These are phyloP conservation scores for Helicoverpa assulta DNA, from an alignment of 2,888 invertebrate species.

Conservation along the genomic window DNA sequence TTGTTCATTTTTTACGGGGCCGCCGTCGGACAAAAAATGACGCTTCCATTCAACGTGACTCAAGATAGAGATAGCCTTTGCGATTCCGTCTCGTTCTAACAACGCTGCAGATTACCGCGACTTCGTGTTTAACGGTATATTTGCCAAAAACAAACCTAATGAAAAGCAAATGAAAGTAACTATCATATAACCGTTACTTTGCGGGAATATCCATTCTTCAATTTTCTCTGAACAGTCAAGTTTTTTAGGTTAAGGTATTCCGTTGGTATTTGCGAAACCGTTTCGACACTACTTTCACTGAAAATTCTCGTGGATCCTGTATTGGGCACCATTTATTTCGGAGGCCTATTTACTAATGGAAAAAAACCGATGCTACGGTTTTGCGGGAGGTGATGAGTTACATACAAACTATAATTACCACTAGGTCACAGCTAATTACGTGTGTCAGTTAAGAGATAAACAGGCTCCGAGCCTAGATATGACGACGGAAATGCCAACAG, in stretches of 20 bases:
- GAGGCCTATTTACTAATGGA: constrained; percentile 47
- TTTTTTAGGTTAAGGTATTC: constrained; percentile 42
- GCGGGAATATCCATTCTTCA: constrained; percentile 57
- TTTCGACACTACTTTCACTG: constrained; percentile 40
- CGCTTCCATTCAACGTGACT: constrained; percentile 78
- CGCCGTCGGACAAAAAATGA: constrained; percentile 77
- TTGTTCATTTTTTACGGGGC: constrained; percentile 79
- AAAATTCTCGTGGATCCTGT: constrained; percentile 45
- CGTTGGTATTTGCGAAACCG: constrained; percentile 38
- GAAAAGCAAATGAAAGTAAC: constrained; percentile 82
- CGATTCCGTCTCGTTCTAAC: constrained; percentile 77
- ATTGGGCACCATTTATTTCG: constrained; percentile 41
- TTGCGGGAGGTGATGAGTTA: constrained; percentile 62
- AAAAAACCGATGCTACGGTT: constrained; percentile 57
- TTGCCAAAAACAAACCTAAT: constrained; percentile 79
- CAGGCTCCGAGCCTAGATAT: constrained; percentile 50
- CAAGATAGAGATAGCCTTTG: constrained; percentile 72
- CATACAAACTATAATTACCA: constrained; percentile 71
- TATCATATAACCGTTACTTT: constrained; percentile 72
- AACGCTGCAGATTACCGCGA: constrained; percentile 65
- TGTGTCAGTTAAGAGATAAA: constrained; percentile 60
- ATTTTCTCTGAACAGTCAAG: constrained; percentile 38
- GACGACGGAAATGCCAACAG: constrained; percentile 43
- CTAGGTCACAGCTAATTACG: constrained; percentile 73
- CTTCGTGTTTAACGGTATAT: constrained; percentile 77